Evolutionary conservation across 2,888 invertebrate genomes (phyloP), one percentile per base, ranked within the genome.

Genomic region (Apamea sordens): DNA sequence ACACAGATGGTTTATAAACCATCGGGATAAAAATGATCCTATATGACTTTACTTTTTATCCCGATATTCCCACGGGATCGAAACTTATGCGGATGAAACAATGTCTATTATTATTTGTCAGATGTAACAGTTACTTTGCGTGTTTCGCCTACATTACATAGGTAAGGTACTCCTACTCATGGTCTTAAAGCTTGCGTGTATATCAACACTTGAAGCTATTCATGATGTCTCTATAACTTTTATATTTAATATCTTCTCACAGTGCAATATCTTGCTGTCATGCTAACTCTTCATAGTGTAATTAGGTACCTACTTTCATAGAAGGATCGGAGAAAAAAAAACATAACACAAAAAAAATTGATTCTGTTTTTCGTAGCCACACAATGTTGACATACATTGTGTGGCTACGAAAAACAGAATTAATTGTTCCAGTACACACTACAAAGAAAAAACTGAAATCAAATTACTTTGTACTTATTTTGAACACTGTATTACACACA

Each of bases 141-240:
- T 82, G 81, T 71, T 67, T 53, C 2, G 0, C 18, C 8, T 24
- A 53, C 8, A 53, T 53, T 24, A 53, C 8, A 53, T 44, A 70
- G 2, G 15, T 79, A 44, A 70, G 2, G 15, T 79, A 44, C 68
- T 21, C 28, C 15, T 24, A 36, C 32, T 56, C 24, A 71, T 81
- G 44, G n/a, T 64, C 71, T 24, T 50, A 24, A 63, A 65, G 53
- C 59, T 77, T 77, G 89, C 87, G 85, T 87, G 87, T 73, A 64
- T 73, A 41, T 73, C 72, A 72, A 80, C 82, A 87, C 84, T 86
- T 81, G 75, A 53, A 65, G 24, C 56, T 63, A 6, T 50, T 56
- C 59, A 15, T 56, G 71, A 15, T 53, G 21, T 32, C 53, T 21
- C 11, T 47, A 76, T 59, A 79, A 70, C 44, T 65, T 81, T 53